Conservation (phyloP, 2,888 invertebrate species). For the Hemithea aestivaria region DNA sequence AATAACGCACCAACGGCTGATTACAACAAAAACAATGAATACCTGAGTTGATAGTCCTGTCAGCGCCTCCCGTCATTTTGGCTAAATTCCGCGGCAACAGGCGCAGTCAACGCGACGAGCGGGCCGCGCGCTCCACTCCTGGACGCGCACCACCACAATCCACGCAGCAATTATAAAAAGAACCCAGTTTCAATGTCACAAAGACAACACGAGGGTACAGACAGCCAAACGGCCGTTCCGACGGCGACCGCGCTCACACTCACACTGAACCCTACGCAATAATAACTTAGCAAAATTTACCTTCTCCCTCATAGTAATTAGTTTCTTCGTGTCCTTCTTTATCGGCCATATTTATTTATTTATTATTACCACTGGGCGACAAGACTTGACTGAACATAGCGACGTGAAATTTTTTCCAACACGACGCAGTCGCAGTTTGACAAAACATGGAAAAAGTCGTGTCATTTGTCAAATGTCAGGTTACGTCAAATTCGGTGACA, state of each 20-base stretch:
- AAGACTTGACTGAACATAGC: constrained; percentile 76
- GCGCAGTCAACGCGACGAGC: constrained; percentile 49
- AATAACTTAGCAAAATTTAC: constrained; percentile 73
- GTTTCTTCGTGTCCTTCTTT: constrained; percentile 71
- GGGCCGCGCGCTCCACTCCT: constrained; percentile 53
- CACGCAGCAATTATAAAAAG: constrained; percentile 78
- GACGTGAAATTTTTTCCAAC: constrained; percentile 74
- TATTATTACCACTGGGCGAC: constrained; percentile 51
- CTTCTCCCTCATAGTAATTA: constrained; percentile 74
- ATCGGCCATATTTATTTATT: constrained; percentile 77
- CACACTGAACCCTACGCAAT: constrained; percentile 59
- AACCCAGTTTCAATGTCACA: constrained; percentile 77
- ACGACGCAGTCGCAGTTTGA: constrained; percentile 69
- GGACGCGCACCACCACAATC: constrained; percentile 66
- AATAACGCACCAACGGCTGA: constrained; percentile 38
- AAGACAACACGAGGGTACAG: constrained; percentile 69
- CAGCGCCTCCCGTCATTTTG: constrained; percentile 68
- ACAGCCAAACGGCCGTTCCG: constrained; percentile 50
- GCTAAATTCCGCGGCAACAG: constrained; percentile 40
- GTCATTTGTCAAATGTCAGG: constrained; percentile 51
- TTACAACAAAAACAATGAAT: constrained; percentile 62
- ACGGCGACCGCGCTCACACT: constrained; percentile 56
- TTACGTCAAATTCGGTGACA: background rate
- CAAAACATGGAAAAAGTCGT: constrained; percentile 58
- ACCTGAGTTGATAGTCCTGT: constrained; percentile 66